Evolutionary conservation across 2,797 vertebrate species (phyloP).

Genomic region (Sphenopsis melanotis): DNA sequence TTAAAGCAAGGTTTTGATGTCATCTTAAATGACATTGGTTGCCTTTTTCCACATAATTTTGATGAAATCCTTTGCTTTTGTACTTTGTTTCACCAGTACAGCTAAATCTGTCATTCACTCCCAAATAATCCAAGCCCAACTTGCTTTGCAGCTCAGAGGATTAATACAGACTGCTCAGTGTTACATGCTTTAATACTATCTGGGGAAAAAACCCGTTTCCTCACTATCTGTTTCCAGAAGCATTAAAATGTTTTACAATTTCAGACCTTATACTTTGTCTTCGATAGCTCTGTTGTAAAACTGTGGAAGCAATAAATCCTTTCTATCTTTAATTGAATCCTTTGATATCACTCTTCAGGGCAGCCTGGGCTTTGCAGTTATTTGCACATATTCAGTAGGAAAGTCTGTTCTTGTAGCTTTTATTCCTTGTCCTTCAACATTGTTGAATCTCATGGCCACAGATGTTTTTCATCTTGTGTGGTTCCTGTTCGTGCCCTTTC

Average conservation of each 20-base stretch:
- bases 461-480: not conserved
- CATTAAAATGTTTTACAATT: constrained; percentile 14
- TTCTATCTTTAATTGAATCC: constrained; percentile 26
- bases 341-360: not conserved
- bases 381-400: not conserved
- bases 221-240: not conserved
- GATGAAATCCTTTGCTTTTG: not conserved
- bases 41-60: not conserved
- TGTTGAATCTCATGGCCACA: not conserved
- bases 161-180: not conserved
- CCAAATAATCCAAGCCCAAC: not conserved
- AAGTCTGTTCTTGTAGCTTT: not conserved
- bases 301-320: not conserved
- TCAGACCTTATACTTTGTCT: not conserved
- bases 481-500: not conserved
- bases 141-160: not conserved
- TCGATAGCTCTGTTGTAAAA: not conserved
- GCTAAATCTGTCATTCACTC: not conserved
- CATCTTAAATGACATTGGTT: not conserved
- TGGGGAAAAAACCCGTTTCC: not conserved
- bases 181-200: not conserved
- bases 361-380: not conserved
- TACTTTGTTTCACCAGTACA: not conserved
- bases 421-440: not conserved
- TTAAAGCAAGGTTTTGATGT: not conserved